phyloP scores from a whole-genome alignment of 1,140 invertebrate genomes.

The Drosophila prosaltans region DNA sequence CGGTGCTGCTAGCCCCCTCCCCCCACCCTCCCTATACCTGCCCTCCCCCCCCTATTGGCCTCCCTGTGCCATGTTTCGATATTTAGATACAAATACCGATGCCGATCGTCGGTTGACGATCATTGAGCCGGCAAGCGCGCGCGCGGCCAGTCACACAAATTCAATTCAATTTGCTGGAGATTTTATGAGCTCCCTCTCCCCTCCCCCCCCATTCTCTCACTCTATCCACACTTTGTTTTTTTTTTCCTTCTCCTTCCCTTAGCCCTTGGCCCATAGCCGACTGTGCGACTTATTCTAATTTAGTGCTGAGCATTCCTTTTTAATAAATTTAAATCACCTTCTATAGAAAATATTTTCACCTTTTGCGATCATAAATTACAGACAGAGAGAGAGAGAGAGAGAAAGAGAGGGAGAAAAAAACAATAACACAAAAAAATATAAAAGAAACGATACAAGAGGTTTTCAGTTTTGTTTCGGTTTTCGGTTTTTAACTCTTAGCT shows the following conservation, averaged over 20 bases:
- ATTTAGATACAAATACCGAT: conserved; percentile 54
- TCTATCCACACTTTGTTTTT: too few species aligned
- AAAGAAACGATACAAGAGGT: neutral
- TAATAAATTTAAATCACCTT: conserved; percentile 82
- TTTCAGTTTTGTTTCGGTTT: neutral
- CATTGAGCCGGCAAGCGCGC: conserved; percentile 38
- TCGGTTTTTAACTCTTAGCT: neutral
- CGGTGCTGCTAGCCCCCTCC: neutral
- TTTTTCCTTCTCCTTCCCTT: neutral
- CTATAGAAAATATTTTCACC: conserved; percentile 82
- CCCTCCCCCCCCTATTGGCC: neutral
- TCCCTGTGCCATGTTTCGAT: conserved; percentile 52
- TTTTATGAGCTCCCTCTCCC: conserved; percentile 53
- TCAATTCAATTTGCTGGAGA: conserved; percentile 66
- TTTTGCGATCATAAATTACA: conserved; percentile 72
- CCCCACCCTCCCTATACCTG: neutral
- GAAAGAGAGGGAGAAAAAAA: neutral
- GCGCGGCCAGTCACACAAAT: conserved; percentile 54
- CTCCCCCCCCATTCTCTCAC: neutral
- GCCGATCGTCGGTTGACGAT: conserved; percentile 44
- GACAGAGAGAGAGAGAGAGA: conserved; percentile 52
- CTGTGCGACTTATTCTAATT: conserved; percentile 70
- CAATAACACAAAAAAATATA: too few species aligned
- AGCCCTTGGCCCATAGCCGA: neutral
- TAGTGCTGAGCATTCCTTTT: conserved; percentile 80